Conservation (phyloP, 1,140 invertebrate genomes). For the Nasonia giraulti region DNA sequence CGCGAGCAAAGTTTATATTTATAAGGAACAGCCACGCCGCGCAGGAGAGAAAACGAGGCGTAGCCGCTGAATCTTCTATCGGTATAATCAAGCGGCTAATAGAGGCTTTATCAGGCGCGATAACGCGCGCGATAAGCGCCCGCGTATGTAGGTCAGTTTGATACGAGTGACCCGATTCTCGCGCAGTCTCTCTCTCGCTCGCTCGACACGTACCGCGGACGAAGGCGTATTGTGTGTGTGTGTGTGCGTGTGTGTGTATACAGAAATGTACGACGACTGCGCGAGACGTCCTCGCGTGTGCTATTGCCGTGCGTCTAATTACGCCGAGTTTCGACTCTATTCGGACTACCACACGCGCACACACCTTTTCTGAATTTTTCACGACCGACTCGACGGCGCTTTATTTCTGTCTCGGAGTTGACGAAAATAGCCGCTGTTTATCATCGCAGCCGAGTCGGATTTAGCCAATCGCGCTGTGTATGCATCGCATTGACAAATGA, state of each 20-base stretch:
- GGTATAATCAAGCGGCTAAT: conserved; percentile 68
- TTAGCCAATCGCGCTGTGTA: too few species aligned
- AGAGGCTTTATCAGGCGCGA: conserved; percentile 70
- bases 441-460: too few species aligned
- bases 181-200: conserved; percentile 50
- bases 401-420: too few species aligned
- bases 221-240: not conserved
- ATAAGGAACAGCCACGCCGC: not conserved
- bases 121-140: conserved; percentile 70
- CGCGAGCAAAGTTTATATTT: conserved; percentile 13
- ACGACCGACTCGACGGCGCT: not conserved
- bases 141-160: conserved; percentile 73
- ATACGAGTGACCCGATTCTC: conserved; percentile 72
- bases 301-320: too few species aligned
- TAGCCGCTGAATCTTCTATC: conserved; percentile 55
- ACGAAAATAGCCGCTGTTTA: too few species aligned
- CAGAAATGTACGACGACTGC: not conserved
- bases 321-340: not conserved
- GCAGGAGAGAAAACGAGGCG: not conserved
- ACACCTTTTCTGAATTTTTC: not conserved
- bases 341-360: too few species aligned
- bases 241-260: not conserved
- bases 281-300: not conserved
- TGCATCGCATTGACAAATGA: too few species aligned
- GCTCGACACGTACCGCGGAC: conserved; percentile 5